Conservation (phyloP, 2,113 vertebrate species). For the Acrocephalus arundinaceus region DNA sequence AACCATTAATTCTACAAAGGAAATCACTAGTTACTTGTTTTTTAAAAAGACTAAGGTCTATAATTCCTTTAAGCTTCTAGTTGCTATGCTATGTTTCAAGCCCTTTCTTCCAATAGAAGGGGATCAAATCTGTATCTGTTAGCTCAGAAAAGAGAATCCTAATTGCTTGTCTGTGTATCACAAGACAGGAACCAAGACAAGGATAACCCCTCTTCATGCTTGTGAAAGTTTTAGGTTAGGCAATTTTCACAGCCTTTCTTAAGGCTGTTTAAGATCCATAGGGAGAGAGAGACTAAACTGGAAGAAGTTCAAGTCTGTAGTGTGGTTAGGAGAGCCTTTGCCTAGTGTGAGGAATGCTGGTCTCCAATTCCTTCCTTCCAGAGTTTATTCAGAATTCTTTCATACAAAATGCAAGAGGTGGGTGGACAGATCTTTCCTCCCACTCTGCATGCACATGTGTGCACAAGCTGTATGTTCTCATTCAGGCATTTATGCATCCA, state of each 20-base stretch:
- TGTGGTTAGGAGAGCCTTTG: neutral
- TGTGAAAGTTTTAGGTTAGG: neutral
- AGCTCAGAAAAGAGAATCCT: neutral
- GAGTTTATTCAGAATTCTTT: neutral
- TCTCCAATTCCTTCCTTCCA: neutral
- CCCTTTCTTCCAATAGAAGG: neutral
- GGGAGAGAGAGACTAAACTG: neutral
- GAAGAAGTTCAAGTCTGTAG: neutral
- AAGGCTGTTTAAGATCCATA: neutral
- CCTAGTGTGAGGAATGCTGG: neutral
- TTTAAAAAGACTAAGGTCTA: neutral
- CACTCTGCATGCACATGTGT: neutral
- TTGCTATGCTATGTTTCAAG: neutral
- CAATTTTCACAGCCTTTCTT: neutral
- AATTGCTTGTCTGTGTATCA: neutral
- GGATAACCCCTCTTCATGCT: neutral
- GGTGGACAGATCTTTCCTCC: neutral
- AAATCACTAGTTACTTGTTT: neutral
- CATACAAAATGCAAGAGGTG: neutral
- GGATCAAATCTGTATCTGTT: neutral
- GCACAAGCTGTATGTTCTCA: neutral
- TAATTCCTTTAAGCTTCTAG: neutral
- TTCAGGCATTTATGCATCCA: neutral
- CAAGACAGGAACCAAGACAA: neutral
- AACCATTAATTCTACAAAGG: neutral